phyloP scores from a whole-genome alignment of 2,797 vertebrate species.

The Calcarius lapponicus region DNA sequence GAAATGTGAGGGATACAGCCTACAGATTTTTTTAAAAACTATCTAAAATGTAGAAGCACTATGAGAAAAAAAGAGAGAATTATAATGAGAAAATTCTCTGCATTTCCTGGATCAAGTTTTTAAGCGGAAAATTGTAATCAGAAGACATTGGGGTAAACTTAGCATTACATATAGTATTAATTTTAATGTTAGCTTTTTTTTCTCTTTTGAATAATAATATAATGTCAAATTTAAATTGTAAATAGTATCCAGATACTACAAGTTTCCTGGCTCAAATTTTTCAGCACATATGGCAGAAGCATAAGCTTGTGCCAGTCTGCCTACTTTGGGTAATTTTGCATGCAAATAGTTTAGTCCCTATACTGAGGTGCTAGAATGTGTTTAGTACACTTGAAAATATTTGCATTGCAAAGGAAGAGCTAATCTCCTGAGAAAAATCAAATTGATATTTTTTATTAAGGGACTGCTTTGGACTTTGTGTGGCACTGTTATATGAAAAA shows the following conservation, averaged over 20 bases:
- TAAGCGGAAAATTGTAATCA: constrained; percentile 33
- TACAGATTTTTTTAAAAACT: not conserved
- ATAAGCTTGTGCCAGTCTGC: constrained; percentile 83
- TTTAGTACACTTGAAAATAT: constrained; percentile 86
- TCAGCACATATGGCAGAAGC: constrained; percentile 82
- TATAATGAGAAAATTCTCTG: not conserved
- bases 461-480: constrained; percentile 42
- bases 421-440: constrained; percentile 77
- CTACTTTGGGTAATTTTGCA: constrained; percentile 81
- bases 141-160: constrained; percentile 51
- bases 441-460: constrained; percentile 76
- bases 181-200: constrained; percentile 75
- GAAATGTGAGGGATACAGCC: not conserved
- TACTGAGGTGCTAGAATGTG: constrained; percentile 82
- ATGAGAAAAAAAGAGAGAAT: not conserved
- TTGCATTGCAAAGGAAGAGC: constrained; percentile 81
- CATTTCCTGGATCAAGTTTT: constrained; percentile 31
- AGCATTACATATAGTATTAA: constrained; percentile 64
- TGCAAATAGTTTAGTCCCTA: constrained; percentile 83
- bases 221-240: constrained; percentile 81
- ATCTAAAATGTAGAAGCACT: not conserved
- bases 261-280: constrained; percentile 81
- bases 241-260: constrained; percentile 79
- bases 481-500: constrained; percentile 49
- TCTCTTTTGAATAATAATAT: constrained; percentile 74